Evolutionary conservation across 1,140 invertebrate genomes (phyloP).

Genomic region (Formica exsecta): DNA sequence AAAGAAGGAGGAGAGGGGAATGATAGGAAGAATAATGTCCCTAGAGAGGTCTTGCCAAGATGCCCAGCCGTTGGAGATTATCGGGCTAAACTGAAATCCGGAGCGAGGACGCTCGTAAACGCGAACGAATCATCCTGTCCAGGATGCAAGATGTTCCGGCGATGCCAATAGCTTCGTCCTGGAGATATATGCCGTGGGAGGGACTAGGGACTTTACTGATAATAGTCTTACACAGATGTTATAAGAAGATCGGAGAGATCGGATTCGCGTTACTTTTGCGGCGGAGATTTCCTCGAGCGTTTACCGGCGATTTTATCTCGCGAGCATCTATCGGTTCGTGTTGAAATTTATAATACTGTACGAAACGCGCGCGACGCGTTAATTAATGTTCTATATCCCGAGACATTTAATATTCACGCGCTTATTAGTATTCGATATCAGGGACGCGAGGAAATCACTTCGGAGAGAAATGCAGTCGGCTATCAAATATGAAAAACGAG

Average conservation of each 20-base stretch:
- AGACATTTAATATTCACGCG: slow-evolving; percentile 38
- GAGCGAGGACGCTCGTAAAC: slow-evolving; percentile 58
- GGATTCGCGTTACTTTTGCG: slow-evolving; percentile 14
- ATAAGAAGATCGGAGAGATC: slow-evolving; percentile 21
- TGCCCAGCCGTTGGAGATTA: slow-evolving; percentile 67
- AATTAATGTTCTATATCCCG: slow-evolving; percentile 44
- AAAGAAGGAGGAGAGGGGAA: background rate
- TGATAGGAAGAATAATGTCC: slow-evolving; percentile 66
- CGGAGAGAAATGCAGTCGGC: slow-evolving; percentile 17
- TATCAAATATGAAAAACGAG: slow-evolving; percentile 45
- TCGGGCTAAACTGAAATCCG: slow-evolving; percentile 76
- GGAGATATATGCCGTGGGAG: slow-evolving; percentile 31
- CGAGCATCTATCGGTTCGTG: background rate
- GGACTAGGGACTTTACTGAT: slow-evolving; percentile 21
- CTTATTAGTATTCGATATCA: slow-evolving; percentile 46
- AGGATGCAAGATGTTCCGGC: slow-evolving; percentile 17
- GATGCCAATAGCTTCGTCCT: slow-evolving; percentile 36
- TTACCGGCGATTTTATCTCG: background rate
- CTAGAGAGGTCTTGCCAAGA: slow-evolving; percentile 68
- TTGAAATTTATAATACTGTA: slow-evolving; percentile 9
- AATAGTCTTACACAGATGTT: slow-evolving; percentile 40
- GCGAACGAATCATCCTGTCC: slow-evolving; percentile 59
- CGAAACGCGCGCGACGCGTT: slow-evolving; percentile 28
- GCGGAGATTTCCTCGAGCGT: too few species aligned
- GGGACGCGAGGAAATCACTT: background rate